Evolutionary conservation across 2,113 vertebrate species (phyloP), one percentile per base, ranked within the genome.

Genomic region (Pseudopodoces humilis): DNA sequence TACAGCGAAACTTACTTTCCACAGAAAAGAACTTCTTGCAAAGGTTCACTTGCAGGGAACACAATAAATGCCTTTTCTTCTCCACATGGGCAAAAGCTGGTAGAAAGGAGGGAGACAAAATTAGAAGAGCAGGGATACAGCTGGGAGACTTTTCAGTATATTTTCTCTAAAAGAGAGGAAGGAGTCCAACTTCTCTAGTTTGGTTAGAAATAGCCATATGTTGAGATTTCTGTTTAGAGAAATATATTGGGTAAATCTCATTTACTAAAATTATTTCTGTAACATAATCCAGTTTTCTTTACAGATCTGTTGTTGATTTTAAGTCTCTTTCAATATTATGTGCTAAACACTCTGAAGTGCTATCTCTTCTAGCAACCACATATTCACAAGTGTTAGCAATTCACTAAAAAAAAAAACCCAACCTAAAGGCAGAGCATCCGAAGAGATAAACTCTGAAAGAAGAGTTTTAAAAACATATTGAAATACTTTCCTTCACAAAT

Each of bases 401-500:
- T 79, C 78, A 39, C 82, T 55, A 31, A 69, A 86, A 89, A 91
- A 11, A 56, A 56, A 56, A 39, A 9, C 37, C n/a, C 46, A 69
- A 39, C 17, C 37, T 52, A 28, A 70, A 78, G 78, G 67, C 78
- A 77, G 72, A 94, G 74, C 78, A 86, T 60, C 35, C 15, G 1
- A 60, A 75, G 56, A 91, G 60, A 85, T 23, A 84, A 59, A 64
- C 12, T 76, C 88, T 76, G 89, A 94, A 95, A 91, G 50, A 64
- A 91, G 78, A 83, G 69, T 62, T 79, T 70, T 28, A 69, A 72
- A 95, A 74, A 67, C 30, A 35, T 43, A 87, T 60, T 10, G 9
- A 86, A 95, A 92, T 96, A 90, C 82, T 92, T 95, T 67, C 95
- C 87, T 95, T 94, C 47, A 60, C 41, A 64, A 88, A 62, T 74